A percentile compares a stretch with the other conserved stretches of the same genome.
Conservation (phyloP, 92 coral and sea anemone genomes). For the Plumapathes pennacea region DNA sequence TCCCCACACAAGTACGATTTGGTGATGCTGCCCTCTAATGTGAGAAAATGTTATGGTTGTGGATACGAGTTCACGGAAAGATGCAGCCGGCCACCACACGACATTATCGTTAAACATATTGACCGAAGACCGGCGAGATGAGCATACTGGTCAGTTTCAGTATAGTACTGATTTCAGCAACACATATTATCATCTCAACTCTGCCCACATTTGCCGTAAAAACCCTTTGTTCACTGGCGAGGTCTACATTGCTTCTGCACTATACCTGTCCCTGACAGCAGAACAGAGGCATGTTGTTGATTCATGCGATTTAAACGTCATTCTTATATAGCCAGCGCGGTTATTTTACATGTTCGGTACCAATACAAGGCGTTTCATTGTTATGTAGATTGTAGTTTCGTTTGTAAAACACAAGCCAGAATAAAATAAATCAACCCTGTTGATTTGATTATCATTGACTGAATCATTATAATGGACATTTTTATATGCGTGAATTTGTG, state of each 20-base stretch:
- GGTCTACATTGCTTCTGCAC: not conserved
- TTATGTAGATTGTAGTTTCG: no score
- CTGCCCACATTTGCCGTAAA: slow-evolving; percentile 6
- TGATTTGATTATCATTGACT: no score
- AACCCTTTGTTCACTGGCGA: slow-evolving; percentile 21
- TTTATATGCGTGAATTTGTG: no score
- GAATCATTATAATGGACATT: no score
- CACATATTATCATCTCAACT: slow-evolving; percentile 3
- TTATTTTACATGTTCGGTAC: no score
- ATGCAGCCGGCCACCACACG: slow-evolving; percentile 8
- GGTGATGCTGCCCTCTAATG: slow-evolving; percentile 8
- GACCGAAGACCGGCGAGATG: slow-evolving; percentile 13
- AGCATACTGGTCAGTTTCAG: slow-evolving; percentile 6
- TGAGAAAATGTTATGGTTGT: slow-evolving; percentile 30
- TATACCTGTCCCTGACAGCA: not conserved
- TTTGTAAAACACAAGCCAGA: no score
- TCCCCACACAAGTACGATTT: slow-evolving; percentile 24
- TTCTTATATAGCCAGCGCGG: not conserved
- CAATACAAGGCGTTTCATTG: no score
- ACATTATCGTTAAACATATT: slow-evolving; percentile 3
- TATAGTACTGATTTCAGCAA: slow-evolving; percentile 26
- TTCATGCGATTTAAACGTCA: not conserved
- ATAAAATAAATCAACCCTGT: no score
- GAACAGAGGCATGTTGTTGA: not conserved
- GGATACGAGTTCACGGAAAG: slow-evolving; percentile 13